Evolutionary conservation across 2,888 invertebrate genomes (phyloP).

Genomic region (Noctuana brunneofusca): DNA sequence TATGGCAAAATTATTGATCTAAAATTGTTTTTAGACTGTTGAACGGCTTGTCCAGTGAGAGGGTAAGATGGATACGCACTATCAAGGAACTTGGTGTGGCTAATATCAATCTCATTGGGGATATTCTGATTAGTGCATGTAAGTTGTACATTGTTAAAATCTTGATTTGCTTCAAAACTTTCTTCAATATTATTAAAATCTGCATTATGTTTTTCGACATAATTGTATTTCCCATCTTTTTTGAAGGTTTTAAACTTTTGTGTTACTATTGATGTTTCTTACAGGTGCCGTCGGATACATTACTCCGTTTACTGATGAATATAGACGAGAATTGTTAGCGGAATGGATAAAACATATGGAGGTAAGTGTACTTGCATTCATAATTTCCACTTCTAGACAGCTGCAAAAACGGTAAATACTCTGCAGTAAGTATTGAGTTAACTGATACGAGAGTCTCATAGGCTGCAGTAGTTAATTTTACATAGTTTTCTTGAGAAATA

Average conservation of each 20-base stretch:
- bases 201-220: not conserved
- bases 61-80: slow-evolving; percentile 88
- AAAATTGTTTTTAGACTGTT: slow-evolving; percentile 67
- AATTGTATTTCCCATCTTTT: not conserved
- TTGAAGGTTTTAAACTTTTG: not conserved
- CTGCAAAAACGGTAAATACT: too few relatives aligned
- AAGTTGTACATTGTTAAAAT: slow-evolving; percentile 40
- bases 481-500: too few relatives aligned
- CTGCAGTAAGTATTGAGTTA: too few relatives aligned
- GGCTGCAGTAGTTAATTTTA: too few relatives aligned
- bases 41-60: slow-evolving; percentile 86
- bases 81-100: slow-evolving; percentile 83
- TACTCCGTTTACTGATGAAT: slow-evolving; percentile 89
- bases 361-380: too few relatives aligned
- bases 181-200: not conserved
- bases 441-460: too few relatives aligned
- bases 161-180: not conserved
- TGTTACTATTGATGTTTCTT: not conserved
- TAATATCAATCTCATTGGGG: slow-evolving; percentile 85
- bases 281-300: slow-evolving; percentile 90
- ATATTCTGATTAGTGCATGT: slow-evolving; percentile 87
- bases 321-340: slow-evolving; percentile 80
- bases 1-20: not conserved
- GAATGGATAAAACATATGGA: slow-evolving; percentile 82
- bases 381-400: too few relatives aligned